Evolutionary conservation across 1,140 invertebrate species (phyloP), one percentile per base, ranked within the genome.

Genomic region (Zaprionus africanus): DNA sequence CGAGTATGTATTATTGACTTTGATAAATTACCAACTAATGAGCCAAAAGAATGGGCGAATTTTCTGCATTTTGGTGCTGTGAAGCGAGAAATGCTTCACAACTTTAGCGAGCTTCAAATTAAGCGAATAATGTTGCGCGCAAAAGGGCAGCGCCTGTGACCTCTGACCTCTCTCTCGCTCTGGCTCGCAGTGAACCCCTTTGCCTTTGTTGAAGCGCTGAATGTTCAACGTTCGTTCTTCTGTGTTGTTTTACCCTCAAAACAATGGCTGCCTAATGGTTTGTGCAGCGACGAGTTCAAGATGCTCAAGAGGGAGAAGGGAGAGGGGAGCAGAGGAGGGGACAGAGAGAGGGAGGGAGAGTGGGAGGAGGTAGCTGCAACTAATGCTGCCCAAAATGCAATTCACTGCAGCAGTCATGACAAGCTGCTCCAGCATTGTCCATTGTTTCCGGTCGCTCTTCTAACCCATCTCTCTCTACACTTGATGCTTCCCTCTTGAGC

Each of bases 1-100:
- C n/a, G n/a, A n/a, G n/a, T 82, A 71, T 82, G 76, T 76, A 81
- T 88, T 88, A 81, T 84, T 81, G 86, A 90, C 86, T 86, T 90
- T 90, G 86, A 90, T 90, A 90, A 90, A 90, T 83, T 90, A 81
- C 66, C 72, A 86, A 75, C 82, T 90, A 90, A 90, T 90, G 86
- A 82, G 70, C 79, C 61, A 76, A 81, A 82, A 82, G 78, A 90
- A 88, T 84, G 80, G 15, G 74, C 61, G 72, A 85, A 83, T 82
- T 90, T 46, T 90, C 80, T 85, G 81, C 62, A 78, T 90, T 75
- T 84, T 72, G 83, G 84, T 88, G 81, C n/a, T 75, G 77, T 67
- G 71, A 78, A 46, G 41, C 41, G 73, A 69, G 62, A 81, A 85
- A 75, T 73, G 70, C 68, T 34, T 11, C 9, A 34, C 81, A 82